Conservation (phyloP, 2,113 vertebrate species). For the Benitochromis conjunctus region DNA sequence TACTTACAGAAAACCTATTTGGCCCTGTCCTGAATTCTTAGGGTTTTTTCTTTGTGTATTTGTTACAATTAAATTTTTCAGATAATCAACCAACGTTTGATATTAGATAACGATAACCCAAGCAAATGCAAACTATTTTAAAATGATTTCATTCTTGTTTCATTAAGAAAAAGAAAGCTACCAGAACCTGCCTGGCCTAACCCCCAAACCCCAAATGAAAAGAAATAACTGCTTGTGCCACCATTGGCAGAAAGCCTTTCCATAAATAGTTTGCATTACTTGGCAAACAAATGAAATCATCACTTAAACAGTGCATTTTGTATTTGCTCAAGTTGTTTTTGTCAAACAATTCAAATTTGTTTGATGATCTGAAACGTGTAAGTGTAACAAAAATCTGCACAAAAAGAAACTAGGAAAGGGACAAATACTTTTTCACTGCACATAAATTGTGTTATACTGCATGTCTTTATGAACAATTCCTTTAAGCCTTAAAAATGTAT, state of each 20-base stretch:
- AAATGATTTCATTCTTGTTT: no score
- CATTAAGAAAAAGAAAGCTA: neutral
- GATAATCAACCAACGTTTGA: neutral
- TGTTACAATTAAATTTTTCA: neutral
- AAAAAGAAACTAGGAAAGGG: neutral
- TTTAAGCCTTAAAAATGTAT: neutral
- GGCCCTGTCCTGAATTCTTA: neutral
- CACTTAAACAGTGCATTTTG: neutral
- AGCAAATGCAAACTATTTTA: neutral
- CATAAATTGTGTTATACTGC: neutral
- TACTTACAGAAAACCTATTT: neutral
- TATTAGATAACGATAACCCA: neutral
- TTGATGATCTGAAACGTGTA: neutral
- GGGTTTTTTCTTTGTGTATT: rapidly evolving
- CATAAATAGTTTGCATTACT: no score
- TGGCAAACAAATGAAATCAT: neutral
- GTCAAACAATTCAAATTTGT: neutral
- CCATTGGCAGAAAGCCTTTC: neutral
- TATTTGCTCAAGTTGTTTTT: neutral
- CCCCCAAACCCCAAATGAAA: neutral
- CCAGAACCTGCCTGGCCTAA: no score
- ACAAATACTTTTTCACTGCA: neutral
- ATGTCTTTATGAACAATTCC: neutral
- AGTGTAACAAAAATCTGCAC: neutral
- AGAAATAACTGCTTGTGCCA: neutral